Percentiles rank a stretch among this genome's conserved stretches.
These are phyloP conservation scores for Ornithorhynchus anatinus DNA, from an alignment of 2,113 vertebrate genomes.

Conservation along the genomic window DNA sequence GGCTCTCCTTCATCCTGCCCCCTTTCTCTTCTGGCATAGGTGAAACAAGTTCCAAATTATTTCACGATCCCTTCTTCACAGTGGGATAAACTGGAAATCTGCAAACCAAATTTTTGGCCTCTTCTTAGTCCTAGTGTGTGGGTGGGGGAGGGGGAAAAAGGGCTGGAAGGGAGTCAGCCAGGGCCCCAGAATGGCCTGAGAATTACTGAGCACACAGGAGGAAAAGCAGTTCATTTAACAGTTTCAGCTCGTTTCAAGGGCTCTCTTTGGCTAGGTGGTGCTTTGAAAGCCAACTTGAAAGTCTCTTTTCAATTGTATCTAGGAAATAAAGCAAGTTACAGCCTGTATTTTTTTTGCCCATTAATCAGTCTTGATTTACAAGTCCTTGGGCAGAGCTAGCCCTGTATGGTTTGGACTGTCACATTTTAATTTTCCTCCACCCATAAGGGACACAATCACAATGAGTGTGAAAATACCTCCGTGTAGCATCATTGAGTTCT, in stretches of 20 bases:
- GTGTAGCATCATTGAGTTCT: too few relatives aligned
- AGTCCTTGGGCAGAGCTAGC: background rate
- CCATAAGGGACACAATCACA: too few relatives aligned
- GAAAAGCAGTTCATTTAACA: background rate
- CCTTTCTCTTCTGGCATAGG: too few relatives aligned
- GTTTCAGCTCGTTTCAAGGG: background rate
- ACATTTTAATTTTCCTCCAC: too few relatives aligned
- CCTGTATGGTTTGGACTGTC: too few relatives aligned
- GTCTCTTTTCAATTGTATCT: background rate
- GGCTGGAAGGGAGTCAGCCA: background rate
- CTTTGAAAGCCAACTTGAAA: background rate
- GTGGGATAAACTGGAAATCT: too few relatives aligned
- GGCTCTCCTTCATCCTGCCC: too few relatives aligned
- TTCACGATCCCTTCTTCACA: too few relatives aligned
- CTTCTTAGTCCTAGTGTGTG: constrained; percentile 2
- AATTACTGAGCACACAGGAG: background rate
- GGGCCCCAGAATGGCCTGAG: background rate
- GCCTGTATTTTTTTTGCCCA: background rate
- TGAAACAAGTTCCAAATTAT: too few relatives aligned
- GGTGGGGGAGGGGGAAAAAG: background rate
- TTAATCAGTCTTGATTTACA: background rate
- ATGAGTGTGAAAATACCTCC: too few relatives aligned
- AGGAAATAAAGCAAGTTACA: constrained; percentile 7
- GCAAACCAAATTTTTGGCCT: background rate
- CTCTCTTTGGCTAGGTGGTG: background rate